Evolutionary conservation across 2,888 invertebrate genomes (phyloP), one percentile per base, ranked within the genome.

Genomic region (Galerucella nymphaeae): DNA sequence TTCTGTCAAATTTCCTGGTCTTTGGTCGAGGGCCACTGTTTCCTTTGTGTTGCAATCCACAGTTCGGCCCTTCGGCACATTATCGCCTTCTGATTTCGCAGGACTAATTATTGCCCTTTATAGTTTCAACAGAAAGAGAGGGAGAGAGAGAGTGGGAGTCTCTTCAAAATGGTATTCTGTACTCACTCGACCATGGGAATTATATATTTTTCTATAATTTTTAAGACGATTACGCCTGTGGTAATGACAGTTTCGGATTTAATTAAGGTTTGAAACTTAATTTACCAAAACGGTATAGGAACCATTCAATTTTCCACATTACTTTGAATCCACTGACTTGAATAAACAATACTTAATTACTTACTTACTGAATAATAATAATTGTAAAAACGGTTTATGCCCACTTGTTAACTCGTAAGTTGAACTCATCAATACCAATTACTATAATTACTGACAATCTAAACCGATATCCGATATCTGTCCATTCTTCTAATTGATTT

Each of bases 1-100:
- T 82, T 79, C 83, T 82, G 83, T 84, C 84, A 85, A 85, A 84
- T 85, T 85, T 84, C 85, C 84, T 84, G 85, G 84, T 84, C 84
- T 85, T 85, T 82, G 82, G 82, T 76, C 80, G 81, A 78, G 83
- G 81, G 82, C 82, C 80, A 80, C 78, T 82, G 82, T 84, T 83
- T 82, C 84, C 84, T 84, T 85, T 85, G 85, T 84, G 83, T 82
- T 81, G 80, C 79, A 78, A 80, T 81, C 79, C 82, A 81, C 77
- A 72, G 70, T 70, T 78, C 77, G 74, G 76, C 79, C 81, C 81
- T 76, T 74, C 74, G 81, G 82, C 81, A 71, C 76, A 80, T 81
- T 81, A 80, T 81, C 82, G 81, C 83, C 83, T 83, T 81, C 82
- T 82, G 82, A 83, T 83, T 82, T 82, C 82, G 71, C 79, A 79